phyloP scores from a whole-genome alignment of 2,888 invertebrate species.

The Kuschelorhynchus macadamiae region DNA sequence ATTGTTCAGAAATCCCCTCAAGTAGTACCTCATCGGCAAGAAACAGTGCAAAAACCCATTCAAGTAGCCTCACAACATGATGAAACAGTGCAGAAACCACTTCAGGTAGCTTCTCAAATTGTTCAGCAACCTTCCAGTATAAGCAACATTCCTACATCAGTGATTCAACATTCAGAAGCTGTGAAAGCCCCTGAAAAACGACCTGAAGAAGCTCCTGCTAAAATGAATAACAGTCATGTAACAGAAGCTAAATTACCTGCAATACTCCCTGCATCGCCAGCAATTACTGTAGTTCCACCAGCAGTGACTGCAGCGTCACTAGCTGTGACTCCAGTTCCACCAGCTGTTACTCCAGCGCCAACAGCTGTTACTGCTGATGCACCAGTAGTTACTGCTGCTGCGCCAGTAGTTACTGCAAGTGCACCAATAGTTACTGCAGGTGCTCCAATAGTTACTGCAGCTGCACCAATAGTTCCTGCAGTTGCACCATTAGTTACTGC shows the following conservation, averaged over 20 bases:
- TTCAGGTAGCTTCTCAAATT: too few relatives aligned
- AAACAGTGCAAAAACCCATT: too few relatives aligned
- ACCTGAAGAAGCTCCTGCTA: conserved; percentile 71
- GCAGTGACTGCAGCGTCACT: too few relatives aligned
- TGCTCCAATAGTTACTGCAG: background rate
- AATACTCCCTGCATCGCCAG: conserved; percentile 1
- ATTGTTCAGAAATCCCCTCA: too few relatives aligned
- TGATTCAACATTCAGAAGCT: conserved; percentile 38
- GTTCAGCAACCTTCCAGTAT: conserved; percentile 16
- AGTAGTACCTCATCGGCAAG: too few relatives aligned
- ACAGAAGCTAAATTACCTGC: conserved; percentile 51
- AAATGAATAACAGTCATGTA: conserved; percentile 58
- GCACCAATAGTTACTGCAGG: background rate
- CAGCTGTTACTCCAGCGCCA: too few relatives aligned
- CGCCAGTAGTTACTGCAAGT: too few relatives aligned
- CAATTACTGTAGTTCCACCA: background rate
- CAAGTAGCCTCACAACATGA: too few relatives aligned
- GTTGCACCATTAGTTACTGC: too few relatives aligned
- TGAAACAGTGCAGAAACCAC: too few relatives aligned
- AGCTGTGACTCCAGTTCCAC: too few relatives aligned
- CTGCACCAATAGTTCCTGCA: background rate
- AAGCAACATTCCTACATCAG: conserved; percentile 58
- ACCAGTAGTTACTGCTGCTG: background rate
- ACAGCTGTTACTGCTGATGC: too few relatives aligned
- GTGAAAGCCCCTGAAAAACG: conserved; percentile 58